Evolutionary conservation across 2,113 vertebrate genomes (phyloP), one percentile per base, ranked within the genome.

Genomic region (Xiphorhynchus elegans): DNA sequence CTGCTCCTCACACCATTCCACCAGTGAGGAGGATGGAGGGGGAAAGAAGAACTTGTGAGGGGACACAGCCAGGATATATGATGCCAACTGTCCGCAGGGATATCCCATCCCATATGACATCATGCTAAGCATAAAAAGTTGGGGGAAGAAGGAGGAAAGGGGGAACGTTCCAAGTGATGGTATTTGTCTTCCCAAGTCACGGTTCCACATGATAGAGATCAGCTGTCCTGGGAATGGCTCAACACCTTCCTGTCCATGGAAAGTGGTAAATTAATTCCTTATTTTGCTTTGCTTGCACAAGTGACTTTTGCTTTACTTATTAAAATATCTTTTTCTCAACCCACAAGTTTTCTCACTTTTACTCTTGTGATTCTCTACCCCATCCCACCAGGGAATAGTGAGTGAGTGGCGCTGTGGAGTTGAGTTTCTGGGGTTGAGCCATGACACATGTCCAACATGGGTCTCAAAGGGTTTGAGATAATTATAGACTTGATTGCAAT

Each of bases 401-500:
- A 69, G 25, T 7, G 46, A 60, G 47, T 12, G 55, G n/a, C n/a
- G n/a, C n/a, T n/a, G n/a, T n/a, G n/a, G n/a, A 11, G 35, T 11
- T 31, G 47, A 49, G 55, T 11, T 76, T 26, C 55, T 56, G 47
- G 21, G 11, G 14, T 42, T 84, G 31, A 26, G n/a, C 47, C 47
- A 42, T 21, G 62, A n/a, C 39, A 31, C 1, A 2, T 56, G 29
- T 35, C 25, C 35, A n/a, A 5, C 7, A 0, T 5, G 25, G 35
- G 21, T 50, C 79, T 63, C 55, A 35, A 47, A 69, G 79, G 14
- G 17, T 13, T 63, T 0, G 0, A 56, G 63, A 20, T 70, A 77
- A 63, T 56, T 77, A 31, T 14, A 70, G n/a, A 42, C 35, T 63
- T 83, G 40, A 62, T 6, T 77, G 72, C 49, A 77, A 90, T 63